Percentiles rank a stretch among this genome's conserved stretches.
phyloP scores from a whole-genome alignment of 2,888 invertebrate genomes.

The Halictus quadricinctus region DNA sequence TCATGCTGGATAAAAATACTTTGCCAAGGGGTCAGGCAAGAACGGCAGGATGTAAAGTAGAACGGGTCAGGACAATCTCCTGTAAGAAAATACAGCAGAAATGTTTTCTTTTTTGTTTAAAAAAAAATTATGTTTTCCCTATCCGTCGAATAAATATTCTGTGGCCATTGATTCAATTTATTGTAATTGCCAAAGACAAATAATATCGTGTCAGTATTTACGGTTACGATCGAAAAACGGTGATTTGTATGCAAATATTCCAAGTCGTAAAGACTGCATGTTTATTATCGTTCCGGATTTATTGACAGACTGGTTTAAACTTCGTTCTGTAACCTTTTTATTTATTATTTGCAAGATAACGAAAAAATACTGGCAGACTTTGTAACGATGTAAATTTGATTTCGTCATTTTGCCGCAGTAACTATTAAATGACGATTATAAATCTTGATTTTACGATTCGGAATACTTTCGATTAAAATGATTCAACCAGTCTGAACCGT shows the following conservation, averaged over 20 bases:
- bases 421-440: background rate
- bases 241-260: background rate
- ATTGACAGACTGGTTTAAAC: background rate
- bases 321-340: background rate
- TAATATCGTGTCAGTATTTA: background rate
- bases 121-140: background rate
- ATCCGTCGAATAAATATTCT: background rate
- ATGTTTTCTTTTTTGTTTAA: no score
- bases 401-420: background rate
- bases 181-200: background rate
- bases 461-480: background rate
- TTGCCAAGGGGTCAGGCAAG: background rate
- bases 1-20: conserved; percentile 8
- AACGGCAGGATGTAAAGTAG: background rate
- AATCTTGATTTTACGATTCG: background rate
- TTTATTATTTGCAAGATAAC: background rate
- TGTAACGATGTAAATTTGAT: background rate
- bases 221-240: background rate
- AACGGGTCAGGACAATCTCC: background rate
- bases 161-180: background rate
- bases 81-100: background rate
- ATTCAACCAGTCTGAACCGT: background rate
- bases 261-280: background rate
- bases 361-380: background rate
- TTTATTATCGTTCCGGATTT: background rate